phyloP scores from a whole-genome alignment of 2,113 vertebrate species.

The Rhinoderma darwinii region DNA sequence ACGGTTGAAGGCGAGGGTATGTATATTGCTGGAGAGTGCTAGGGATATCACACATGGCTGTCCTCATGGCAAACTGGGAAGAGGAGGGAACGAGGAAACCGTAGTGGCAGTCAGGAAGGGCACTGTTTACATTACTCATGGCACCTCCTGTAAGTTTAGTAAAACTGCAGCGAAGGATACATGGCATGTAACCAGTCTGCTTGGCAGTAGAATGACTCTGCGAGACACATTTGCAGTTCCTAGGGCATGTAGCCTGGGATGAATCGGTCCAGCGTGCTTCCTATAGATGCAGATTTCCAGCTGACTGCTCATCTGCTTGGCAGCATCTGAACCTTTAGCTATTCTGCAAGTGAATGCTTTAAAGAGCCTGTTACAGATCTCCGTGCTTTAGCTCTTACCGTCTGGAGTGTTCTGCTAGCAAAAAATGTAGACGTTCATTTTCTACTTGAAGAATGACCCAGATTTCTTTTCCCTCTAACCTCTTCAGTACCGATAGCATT shows the following conservation, averaged over 20 bases:
- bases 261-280: constrained; percentile 49
- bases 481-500: constrained; percentile 36
- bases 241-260: constrained; percentile 38
- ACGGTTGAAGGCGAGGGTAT: constrained; percentile 39
- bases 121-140: constrained; percentile 36
- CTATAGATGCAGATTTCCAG: constrained; percentile 56
- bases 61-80: background rate
- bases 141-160: constrained; percentile 39
- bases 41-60: constrained; percentile 2
- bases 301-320: constrained; percentile 61
- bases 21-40: background rate
- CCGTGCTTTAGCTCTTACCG: constrained; percentile 39
- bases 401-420: constrained; percentile 51
- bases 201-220: background rate
- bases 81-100: constrained; percentile 37
- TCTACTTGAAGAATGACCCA: constrained; percentile 59
- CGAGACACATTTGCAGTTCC: constrained; percentile 42
- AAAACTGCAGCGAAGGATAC: background rate
- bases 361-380: constrained; percentile 55
- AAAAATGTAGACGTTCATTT: constrained; percentile 61
- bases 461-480: constrained; percentile 32
- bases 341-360: constrained; percentile 57
- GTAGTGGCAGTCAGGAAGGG: constrained; percentile 36
- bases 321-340: constrained; percentile 59
- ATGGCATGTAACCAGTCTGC: background rate